Evolutionary conservation across 2,888 invertebrate species (phyloP).

Genomic region (Rhimphoctona megacephalus): DNA sequence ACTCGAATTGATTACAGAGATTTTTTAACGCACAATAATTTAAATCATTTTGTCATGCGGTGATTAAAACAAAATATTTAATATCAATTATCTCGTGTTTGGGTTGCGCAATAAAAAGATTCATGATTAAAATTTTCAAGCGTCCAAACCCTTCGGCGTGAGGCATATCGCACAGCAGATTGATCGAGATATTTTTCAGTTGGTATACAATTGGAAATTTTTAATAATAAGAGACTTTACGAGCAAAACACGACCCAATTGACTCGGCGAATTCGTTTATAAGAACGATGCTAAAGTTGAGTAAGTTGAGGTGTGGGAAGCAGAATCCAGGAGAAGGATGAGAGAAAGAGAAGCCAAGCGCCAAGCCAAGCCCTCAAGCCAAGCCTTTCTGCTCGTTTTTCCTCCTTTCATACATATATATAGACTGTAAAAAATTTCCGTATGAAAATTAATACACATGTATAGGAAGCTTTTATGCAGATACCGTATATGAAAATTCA

Average conservation of each 20-base stretch:
- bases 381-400: not conserved
- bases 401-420: not conserved
- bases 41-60: not conserved
- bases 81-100: not conserved
- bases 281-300: not conserved
- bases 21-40: not conserved
- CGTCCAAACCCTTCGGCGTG: not conserved
- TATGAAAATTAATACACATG: too few species aligned
- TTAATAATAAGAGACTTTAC: not conserved
- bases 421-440: too few species aligned
- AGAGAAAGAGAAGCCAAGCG: slow-evolving; percentile 33
- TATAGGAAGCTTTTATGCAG: too few species aligned
- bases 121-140: not conserved
- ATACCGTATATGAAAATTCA: too few species aligned
- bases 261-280: not conserved
- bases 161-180: too few species aligned
- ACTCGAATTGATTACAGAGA: too few species aligned
- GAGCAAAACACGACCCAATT: not conserved
- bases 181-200: not conserved
- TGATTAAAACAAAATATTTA: not conserved
- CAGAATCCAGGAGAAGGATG: slow-evolving; percentile 15
- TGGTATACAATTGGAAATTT: not conserved
- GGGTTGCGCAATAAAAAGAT: not conserved
- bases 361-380: slow-evolving; percentile 40
- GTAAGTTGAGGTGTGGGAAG: not conserved